Evolutionary conservation across 2,113 vertebrate species (phyloP), one percentile per base, ranked within the genome.

Genomic region (Myotis yumanensis): DNA sequence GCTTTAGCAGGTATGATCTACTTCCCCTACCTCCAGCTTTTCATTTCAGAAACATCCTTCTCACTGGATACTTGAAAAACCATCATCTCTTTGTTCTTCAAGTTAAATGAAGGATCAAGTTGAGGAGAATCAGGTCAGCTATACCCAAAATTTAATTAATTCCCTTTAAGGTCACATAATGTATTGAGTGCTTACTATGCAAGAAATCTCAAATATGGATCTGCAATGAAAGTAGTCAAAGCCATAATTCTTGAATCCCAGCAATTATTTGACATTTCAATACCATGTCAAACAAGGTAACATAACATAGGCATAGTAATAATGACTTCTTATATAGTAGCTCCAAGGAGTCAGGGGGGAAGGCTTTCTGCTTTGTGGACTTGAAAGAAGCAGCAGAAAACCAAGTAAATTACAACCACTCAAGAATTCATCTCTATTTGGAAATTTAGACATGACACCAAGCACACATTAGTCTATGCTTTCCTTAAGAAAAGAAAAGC

Each of bases 401-500:
- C 6, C 59, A 91, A 93, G 57, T 22, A 97, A 87, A 62, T 90
- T 64, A 20, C 48, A 93, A 87, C 16, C 72, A 32, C 40, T 81
- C 9, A 32, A 57, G 28, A 88, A 92, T 90, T 62, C 54, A 62
- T 92, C 37, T 90, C 52, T 52, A 30, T 83, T 48, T 59, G 59
- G 30, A 93, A 90, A 84, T 72, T 30, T 85, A 76, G 64, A 96
- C 8, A 54, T 4, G 89, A 51, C 5, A 72, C 35, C 37, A 66
- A 85, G 46, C 30, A 51, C 87, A 68, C 43, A 77, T 72, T 85
- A 32, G 15, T 82, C 81, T 90, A 89, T 82, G 32, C 59, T 92
- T 88, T 52, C 68, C 37, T 84, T 92, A 89, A 77, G 84, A 72
- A 96, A 96, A 86, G 37, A 66, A 81, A 93, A 87, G 32, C 76